Evolutionary conservation across 2,113 vertebrate genomes (phyloP).

Genomic region (Tretioscincus oriximinensis): DNA sequence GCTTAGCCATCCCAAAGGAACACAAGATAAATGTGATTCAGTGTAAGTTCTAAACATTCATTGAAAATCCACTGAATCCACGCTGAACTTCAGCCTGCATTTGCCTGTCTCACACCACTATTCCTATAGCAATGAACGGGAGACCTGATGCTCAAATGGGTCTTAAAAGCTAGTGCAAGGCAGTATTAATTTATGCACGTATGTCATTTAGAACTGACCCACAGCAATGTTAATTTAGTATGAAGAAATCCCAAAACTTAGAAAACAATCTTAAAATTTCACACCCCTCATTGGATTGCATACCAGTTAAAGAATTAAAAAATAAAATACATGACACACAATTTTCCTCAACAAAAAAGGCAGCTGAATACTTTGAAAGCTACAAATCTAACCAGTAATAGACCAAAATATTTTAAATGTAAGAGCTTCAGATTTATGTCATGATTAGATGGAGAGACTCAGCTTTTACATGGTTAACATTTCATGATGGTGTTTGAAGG

Average conservation of each 20-base stretch:
- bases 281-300: slow-evolving; percentile 63
- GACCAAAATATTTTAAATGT: slow-evolving; percentile 54
- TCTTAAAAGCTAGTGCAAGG: not conserved
- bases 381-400: slow-evolving; percentile 52
- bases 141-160: not conserved
- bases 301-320: slow-evolving; percentile 65
- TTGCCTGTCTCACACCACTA: not conserved
- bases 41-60: slow-evolving; percentile 45
- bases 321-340: slow-evolving; percentile 48
- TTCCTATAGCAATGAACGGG: slow-evolving; percentile 3
- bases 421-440: slow-evolving; percentile 35
- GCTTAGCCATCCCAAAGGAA: slow-evolving; percentile 47
- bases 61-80: not conserved
- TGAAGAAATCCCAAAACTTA: slow-evolving; percentile 35
- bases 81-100: not conserved
- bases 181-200: slow-evolving; percentile 37
- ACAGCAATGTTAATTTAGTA: slow-evolving; percentile 28
- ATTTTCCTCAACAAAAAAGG: slow-evolving; percentile 65
- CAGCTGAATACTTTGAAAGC: slow-evolving; percentile 64
- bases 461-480: slow-evolving; percentile 44
- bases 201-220: slow-evolving; percentile 60
- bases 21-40: slow-evolving; percentile 51
- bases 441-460: not conserved
- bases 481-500: slow-evolving; percentile 71
- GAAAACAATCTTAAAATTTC: slow-evolving; percentile 29